Base-by-base conservation (phyloP, 2,113 vertebrate species). In the Phaetusa simplex region DNA sequence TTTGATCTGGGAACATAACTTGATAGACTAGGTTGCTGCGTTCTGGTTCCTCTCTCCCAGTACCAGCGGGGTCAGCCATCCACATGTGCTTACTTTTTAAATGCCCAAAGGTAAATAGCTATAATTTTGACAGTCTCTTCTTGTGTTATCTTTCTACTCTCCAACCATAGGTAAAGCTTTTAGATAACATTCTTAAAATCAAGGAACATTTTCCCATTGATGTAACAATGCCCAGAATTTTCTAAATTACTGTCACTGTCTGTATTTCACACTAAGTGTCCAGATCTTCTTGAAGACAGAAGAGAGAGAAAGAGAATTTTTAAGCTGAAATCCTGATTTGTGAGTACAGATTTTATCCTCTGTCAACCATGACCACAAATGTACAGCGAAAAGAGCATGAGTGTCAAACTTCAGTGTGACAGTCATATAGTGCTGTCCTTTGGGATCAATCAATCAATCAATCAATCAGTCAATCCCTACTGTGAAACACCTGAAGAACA, bases 1-100 rank as follows among this genome's bases (percentile, higher is more conserved):
- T 96, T 97, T 97, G 94, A 95, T 97, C 94, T 96, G 65, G 61
- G 27, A 93, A 82, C 36, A 88, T 65, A 76, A 90, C 80, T 91
- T 94, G 80, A 80, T 74, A 95, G 52, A 91, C 65, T 91, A 76
- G 70, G 91, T 85, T 95, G 73, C 97, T 94, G 36, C 58, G 83
- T 89, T 95, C 91, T 96, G 83, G 47, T 87, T 95, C 72, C 77
- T 79, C 52, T 95, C 53, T 79, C 52, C n/a, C 56, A 49, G 49
- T 93, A 95, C 34, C 27, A 76, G 45, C 88, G 53, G 53, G 86
- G 61, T 94, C 92, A 97, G 58, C 29, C 71, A 79, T 95, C 34
- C 93, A 97, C 66, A 82, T 67, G 42, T 56, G 45, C 66, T 87
- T 82, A 66, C 27, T 95, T 84, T 76, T 56, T 61, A 73, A 72